Conservation (phyloP, 1,140 invertebrate genomes). For the Drosophila ficusphila region DNA sequence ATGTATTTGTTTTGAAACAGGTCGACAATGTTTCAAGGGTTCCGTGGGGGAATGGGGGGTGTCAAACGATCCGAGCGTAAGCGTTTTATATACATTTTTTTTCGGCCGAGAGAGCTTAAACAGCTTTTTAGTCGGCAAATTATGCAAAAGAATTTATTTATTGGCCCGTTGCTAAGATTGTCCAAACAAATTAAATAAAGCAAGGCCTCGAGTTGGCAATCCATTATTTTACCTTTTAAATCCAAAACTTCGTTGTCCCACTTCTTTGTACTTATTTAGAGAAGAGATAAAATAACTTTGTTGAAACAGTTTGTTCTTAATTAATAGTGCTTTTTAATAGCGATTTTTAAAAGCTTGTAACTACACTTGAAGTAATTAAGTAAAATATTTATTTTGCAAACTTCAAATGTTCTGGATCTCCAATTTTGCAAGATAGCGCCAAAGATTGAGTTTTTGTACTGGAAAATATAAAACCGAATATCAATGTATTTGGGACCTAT, state of each 20-base stretch:
- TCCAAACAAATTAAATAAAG: slow-evolving; percentile 5
- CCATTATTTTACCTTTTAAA: too few relatives aligned
- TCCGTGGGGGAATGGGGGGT: neutral
- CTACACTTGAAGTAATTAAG: neutral
- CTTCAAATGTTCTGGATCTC: too few relatives aligned
- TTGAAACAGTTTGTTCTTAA: too few relatives aligned
- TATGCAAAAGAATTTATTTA: slow-evolving; percentile 34
- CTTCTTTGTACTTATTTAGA: too few relatives aligned
- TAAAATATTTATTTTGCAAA: neutral
- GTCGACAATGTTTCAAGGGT: slow-evolving; percentile 32
- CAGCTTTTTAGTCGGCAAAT: slow-evolving; percentile 55
- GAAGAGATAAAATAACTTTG: too few relatives aligned
- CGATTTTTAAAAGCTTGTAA: neutral
- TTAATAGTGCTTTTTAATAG: too few relatives aligned
- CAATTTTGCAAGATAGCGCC: too few relatives aligned
- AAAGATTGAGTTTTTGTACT: too few relatives aligned
- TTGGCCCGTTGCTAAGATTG: slow-evolving; percentile 3
- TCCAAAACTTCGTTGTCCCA: too few relatives aligned
- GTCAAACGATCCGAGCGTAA: slow-evolving; percentile 59
- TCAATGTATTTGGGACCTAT: too few relatives aligned
- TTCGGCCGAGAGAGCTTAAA: slow-evolving; percentile 63
- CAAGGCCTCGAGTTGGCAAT: too few relatives aligned
- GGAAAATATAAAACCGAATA: too few relatives aligned
- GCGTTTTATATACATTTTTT: slow-evolving; percentile 44
- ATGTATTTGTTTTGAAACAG: slow-evolving; percentile 53